Percentiles rank a stretch among this genome's conserved stretches.
phyloP scores from a whole-genome alignment of 2,797 vertebrate genomes.

The Leuciscus waleckii region DNA sequence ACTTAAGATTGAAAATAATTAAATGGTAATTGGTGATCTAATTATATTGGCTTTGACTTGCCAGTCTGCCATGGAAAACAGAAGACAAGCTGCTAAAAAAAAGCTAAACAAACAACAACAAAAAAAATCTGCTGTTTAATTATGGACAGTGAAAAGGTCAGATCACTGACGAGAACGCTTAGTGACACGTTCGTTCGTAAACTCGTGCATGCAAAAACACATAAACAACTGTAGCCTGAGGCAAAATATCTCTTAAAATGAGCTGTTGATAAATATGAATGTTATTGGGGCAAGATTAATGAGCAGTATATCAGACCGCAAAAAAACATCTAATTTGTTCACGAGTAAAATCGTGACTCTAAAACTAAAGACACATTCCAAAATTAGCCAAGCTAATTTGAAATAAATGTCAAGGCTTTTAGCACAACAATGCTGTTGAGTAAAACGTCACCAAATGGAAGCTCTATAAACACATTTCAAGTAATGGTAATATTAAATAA shows the following conservation, averaged over 20 bases:
- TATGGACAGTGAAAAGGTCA: conserved; percentile 83
- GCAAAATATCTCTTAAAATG: conserved; percentile 14
- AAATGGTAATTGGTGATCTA: conserved; percentile 87
- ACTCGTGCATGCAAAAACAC: conserved; percentile 28
- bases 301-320: not conserved
- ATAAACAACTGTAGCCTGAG: conserved; percentile 31
- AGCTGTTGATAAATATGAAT: conserved; percentile 41
- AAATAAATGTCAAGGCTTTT: conserved; percentile 24
- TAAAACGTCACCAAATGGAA: conserved; percentile 1
- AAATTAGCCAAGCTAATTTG: conserved; percentile 2
- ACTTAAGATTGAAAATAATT: conserved; percentile 86
- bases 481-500: conserved; percentile 11
- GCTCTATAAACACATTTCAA: conserved; percentile 1
- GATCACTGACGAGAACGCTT: conserved; percentile 83
- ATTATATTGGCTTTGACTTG: conserved; percentile 84
- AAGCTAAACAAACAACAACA: conserved; percentile 69
- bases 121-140: conserved; percentile 82
- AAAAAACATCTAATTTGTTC: conserved; percentile 24
- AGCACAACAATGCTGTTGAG: not conserved
- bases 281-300: conserved; percentile 26
- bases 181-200: conserved; percentile 71
- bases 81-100: conserved; percentile 66
- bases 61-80: conserved; percentile 78
- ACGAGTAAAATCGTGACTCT: not conserved
- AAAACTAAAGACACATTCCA: conserved; percentile 11